phyloP scores from a whole-genome alignment of 2,888 invertebrate genomes.

The Cheilosia soror region DNA sequence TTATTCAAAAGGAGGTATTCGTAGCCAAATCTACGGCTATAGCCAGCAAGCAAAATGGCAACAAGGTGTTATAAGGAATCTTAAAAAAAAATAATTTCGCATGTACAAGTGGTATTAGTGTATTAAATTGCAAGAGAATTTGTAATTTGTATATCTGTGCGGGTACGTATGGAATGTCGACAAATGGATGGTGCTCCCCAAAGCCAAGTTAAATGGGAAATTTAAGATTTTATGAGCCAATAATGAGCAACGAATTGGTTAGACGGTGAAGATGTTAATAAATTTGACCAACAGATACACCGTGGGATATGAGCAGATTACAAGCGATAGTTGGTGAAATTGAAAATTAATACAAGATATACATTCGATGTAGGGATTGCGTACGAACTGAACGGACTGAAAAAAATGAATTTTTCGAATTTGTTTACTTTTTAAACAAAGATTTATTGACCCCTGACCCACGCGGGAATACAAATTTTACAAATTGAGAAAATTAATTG shows the following conservation, averaged over 20 bases:
- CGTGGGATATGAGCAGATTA: not conserved
- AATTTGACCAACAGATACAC: not conserved
- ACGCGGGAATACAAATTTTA: not conserved
- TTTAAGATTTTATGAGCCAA: slow-evolving; percentile 32
- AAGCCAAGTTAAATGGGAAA: not conserved
- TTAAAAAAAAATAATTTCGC: slow-evolving; percentile 52
- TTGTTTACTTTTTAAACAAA: not conserved
- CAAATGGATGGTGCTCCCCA: not conserved
- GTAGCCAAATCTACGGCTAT: slow-evolving; percentile 1
- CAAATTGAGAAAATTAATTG: not conserved
- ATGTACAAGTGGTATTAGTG: slow-evolving; percentile 36
- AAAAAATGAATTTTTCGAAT: not conserved
- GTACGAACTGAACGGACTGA: not conserved
- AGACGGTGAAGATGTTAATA: slow-evolving; percentile 22
- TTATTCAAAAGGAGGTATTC: slow-evolving; percentile 16
- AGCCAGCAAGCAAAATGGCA: slow-evolving; percentile 28
- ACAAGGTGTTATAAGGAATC: slow-evolving; percentile 56
- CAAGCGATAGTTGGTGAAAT: not conserved
- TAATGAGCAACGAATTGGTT: slow-evolving; percentile 17
- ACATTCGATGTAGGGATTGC: not conserved
- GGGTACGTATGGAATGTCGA: slow-evolving; percentile 19
- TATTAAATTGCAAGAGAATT: slow-evolving; percentile 56
- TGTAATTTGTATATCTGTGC: slow-evolving; percentile 43
- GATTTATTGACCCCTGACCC: not conserved
- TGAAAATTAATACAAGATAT: slow-evolving; percentile 11